These are phyloP conservation scores for Hydrozoanthus gracilis DNA, from an alignment of 92 coral and sea anemone species.

Conservation along the genomic window DNA sequence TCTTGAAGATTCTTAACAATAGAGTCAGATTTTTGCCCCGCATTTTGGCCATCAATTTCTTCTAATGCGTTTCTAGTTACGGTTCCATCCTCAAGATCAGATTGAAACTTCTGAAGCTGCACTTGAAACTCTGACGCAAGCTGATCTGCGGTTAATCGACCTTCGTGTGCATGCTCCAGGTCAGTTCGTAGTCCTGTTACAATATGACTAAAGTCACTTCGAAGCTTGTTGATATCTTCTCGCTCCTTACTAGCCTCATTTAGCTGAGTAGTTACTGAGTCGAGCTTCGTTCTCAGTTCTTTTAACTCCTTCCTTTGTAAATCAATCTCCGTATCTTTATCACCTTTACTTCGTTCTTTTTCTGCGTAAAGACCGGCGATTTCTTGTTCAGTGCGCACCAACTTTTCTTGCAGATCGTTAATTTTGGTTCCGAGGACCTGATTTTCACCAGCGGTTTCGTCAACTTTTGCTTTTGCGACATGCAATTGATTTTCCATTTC, in stretches of 20 bases:
- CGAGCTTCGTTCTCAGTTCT: slow-evolving; percentile 33
- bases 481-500: slow-evolving; percentile 44
- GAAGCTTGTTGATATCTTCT: slow-evolving; percentile 73
- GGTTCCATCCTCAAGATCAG: slow-evolving; percentile 1
- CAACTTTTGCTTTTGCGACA: slow-evolving; percentile 30
- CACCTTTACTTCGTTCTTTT: slow-evolving; percentile 30
- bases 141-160: slow-evolving; percentile 77
- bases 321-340: slow-evolving; percentile 41
- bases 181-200: slow-evolving; percentile 92
- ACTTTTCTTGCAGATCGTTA: slow-evolving; percentile 27
- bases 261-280: slow-evolving; percentile 45
- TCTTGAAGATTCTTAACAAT: slow-evolving; percentile 53
- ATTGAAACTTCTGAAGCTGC: slow-evolving; percentile 46
- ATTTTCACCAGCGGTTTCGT: slow-evolving; percentile 39
- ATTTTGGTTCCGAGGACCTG: slow-evolving; percentile 22
- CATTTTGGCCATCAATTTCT: slow-evolving; percentile 6
- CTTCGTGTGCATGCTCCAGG: slow-evolving; percentile 76
- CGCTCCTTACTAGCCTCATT: slow-evolving; percentile 54
- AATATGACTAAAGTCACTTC: slow-evolving; percentile 84
- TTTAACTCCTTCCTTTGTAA: slow-evolving; percentile 46
- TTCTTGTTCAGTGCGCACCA: slow-evolving; percentile 53
- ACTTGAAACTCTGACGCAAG: slow-evolving; percentile 79
- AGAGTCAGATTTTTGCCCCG: slow-evolving; percentile 18
- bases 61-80: background rate
- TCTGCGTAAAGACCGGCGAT: slow-evolving; percentile 38